These are phyloP conservation scores for Bicyclus anynana DNA, from an alignment of 1,140 invertebrate species.

Conservation along the genomic window DNA sequence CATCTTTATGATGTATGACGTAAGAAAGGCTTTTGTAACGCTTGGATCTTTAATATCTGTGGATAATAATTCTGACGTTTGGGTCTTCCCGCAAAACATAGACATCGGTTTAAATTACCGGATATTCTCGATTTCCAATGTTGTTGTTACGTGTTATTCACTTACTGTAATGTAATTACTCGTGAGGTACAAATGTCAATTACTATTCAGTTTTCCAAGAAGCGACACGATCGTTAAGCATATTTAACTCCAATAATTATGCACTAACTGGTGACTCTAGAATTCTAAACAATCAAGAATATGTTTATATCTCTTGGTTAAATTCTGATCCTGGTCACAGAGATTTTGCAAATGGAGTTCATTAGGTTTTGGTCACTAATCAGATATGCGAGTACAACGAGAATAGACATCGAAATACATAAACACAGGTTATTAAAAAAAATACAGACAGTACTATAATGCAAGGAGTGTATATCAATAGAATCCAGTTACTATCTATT, in stretches of 20 bases:
- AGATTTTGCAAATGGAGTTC: too few relatives aligned
- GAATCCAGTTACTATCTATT: too few relatives aligned
- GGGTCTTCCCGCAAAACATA: background rate
- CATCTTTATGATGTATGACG: too few relatives aligned
- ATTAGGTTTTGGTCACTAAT: too few relatives aligned
- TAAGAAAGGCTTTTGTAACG: background rate
- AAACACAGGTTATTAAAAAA: too few relatives aligned
- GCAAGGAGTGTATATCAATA: too few relatives aligned
- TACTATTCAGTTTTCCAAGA: background rate
- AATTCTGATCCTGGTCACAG: too few relatives aligned
- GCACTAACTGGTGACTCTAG: background rate
- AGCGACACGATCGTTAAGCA: background rate
- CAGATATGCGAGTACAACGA: too few relatives aligned
- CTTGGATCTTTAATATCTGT: background rate
- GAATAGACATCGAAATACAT: too few relatives aligned
- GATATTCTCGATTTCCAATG: background rate
- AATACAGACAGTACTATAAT: too few relatives aligned
- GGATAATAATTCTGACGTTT: background rate
- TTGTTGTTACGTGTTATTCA: background rate
- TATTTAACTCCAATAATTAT: background rate
- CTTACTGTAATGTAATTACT: background rate
- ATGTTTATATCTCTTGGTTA: background rate
- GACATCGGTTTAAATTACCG: conserved; percentile 4
- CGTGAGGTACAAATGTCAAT: background rate
- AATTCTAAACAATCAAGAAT: background rate